phyloP scores from a whole-genome alignment of 2,797 vertebrate species.

The Semotilus atromaculatus region DNA sequence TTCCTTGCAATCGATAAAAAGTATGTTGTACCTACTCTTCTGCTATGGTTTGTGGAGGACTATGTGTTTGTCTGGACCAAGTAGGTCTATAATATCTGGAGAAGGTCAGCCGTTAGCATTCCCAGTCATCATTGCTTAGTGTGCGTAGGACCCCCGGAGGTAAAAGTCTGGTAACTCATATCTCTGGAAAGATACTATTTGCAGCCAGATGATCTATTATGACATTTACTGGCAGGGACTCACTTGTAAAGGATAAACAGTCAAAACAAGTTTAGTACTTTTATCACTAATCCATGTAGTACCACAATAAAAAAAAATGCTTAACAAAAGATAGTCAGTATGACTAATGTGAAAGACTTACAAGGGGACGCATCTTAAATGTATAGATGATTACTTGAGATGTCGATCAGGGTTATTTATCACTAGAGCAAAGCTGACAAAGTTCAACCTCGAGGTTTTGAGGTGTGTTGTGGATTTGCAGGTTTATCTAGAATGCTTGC shows the following conservation, averaged over 20 bases:
- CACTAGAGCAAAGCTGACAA: conserved; percentile 75
- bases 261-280: too few relatives aligned
- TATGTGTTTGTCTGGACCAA: not conserved
- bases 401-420: conserved; percentile 56
- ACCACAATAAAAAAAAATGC: not conserved
- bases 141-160: not conserved
- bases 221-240: not conserved
- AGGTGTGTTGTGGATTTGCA: conserved; percentile 71
- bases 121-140: not conserved
- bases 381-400: not conserved
- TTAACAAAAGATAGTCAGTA: not conserved
- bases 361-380: not conserved
- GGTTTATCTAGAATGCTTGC: conserved; percentile 75
- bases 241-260: not conserved
- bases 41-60: not conserved
- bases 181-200: not conserved
- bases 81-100: not conserved
- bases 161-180: conserved; percentile 15
- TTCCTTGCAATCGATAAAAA: not conserved
- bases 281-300: not conserved
- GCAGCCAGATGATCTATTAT: conserved; percentile 4
- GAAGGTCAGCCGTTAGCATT: not conserved
- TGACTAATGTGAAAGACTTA: not conserved
- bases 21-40: not conserved
- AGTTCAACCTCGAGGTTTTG: conserved; percentile 66